These are phyloP conservation scores for Acropora yongei DNA, from an alignment of 64 coral and sea anemone species.

Conservation along the genomic window DNA sequence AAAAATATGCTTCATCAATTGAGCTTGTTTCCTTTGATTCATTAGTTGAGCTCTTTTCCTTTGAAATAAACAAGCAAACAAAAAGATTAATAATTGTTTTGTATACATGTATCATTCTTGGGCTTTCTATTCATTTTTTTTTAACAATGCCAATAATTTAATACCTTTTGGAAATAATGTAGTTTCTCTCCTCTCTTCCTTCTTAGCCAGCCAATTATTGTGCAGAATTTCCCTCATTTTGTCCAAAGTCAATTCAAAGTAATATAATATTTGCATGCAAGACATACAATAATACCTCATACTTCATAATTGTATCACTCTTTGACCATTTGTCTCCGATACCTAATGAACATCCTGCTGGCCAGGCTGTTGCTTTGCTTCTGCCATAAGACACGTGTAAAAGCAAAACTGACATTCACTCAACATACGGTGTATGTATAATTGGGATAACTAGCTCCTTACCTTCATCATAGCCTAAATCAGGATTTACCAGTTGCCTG, in stretches of 20 bases:
- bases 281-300: neutral
- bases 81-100: neutral
- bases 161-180: neutral
- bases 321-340: neutral
- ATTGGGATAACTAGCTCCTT: neutral
- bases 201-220: neutral
- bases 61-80: neutral
- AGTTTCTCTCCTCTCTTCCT: neutral
- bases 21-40: neutral
- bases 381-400: neutral
- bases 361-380: neutral
- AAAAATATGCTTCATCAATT: neutral
- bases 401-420: neutral
- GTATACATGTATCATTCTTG: neutral
- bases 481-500: neutral
- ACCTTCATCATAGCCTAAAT: conserved; percentile 30
- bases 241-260: neutral
- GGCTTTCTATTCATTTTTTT: neutral
- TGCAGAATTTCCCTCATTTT: neutral
- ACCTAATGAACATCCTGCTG: neutral
- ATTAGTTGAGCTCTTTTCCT: conserved; percentile 8
- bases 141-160: neutral
- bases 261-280: neutral
- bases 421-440: neutral
- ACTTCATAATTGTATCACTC: conserved; percentile 2